A percentile compares a stretch with the other conserved stretches of the same genome.
Conservation (phyloP, 2,888 invertebrate genomes). For the Drosophila atroscutellata region DNA sequence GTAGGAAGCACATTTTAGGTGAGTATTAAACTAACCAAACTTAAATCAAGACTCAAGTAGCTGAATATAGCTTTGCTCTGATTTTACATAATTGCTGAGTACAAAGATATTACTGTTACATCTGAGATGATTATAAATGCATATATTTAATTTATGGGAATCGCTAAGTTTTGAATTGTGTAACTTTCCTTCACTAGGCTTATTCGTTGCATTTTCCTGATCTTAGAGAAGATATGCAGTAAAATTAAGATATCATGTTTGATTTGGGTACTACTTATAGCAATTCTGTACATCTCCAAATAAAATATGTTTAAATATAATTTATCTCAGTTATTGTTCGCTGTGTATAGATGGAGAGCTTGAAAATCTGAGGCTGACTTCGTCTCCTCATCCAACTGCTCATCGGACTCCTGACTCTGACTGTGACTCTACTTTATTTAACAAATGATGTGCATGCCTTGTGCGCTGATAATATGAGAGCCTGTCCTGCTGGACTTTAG, state of each 20-base stretch:
- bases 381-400: neutral
- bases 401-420: neutral
- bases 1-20: neutral
- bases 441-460: constrained; percentile 78
- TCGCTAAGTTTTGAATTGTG: neutral
- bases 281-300: neutral
- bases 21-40: neutral
- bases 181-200: neutral
- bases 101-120: too few species aligned
- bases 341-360: constrained; percentile 8
- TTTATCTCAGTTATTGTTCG: neutral
- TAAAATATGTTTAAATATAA: neutral
- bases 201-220: neutral
- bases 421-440: constrained; percentile 64
- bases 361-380: constrained; percentile 20
- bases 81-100: too few species aligned
- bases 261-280: neutral
- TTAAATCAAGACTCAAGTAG: neutral
- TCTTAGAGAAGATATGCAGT: neutral
- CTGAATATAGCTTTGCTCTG: neutral
- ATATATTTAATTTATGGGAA: neutral
- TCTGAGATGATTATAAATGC: too few species aligned
- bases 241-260: neutral
- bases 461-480: constrained; percentile 58
- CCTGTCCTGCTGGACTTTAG: constrained; percentile 37